Evolutionary conservation across 2,113 vertebrate genomes (phyloP).

Genomic region (Chinchilla lanigera): DNA sequence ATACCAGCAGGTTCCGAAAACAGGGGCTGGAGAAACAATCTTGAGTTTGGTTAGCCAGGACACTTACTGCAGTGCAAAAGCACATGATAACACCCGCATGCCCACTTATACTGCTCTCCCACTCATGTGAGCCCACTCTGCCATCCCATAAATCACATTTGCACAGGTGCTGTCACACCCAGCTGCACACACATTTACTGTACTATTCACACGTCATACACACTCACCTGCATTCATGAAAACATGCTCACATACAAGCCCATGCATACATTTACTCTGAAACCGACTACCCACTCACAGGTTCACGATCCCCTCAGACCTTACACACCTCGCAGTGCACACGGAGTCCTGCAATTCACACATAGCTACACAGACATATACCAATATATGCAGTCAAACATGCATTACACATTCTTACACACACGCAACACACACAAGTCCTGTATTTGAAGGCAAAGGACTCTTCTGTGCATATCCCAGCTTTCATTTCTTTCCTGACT

Average conservation of each 20-base stretch:
- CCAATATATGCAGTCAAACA: not conserved
- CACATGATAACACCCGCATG: accelerated
- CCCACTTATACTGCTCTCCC: not conserved
- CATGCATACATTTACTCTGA: not conserved
- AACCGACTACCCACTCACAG: not conserved
- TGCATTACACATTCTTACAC: not conserved
- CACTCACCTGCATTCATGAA: not conserved
- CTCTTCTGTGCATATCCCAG: slow-evolving; percentile 3
- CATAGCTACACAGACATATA: not conserved
- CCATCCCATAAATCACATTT: not conserved
- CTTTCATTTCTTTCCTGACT: slow-evolving; percentile 59
- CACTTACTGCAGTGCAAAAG: not conserved
- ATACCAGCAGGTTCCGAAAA: slow-evolving; percentile 30
- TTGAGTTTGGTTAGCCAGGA: not conserved
- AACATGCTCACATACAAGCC: not conserved
- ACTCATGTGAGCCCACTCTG: not conserved
- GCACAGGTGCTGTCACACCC: not conserved
- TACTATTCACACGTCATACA: not conserved
- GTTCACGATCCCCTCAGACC: not conserved
- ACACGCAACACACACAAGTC: not conserved
- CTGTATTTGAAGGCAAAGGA: not conserved
- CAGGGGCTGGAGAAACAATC: not conserved
- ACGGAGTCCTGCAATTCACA: not conserved
- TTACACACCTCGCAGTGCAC: not conserved
- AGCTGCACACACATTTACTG: not conserved